Conservation (phyloP, 2,113 vertebrate species). For the Heterotilapia buettikoferi region DNA sequence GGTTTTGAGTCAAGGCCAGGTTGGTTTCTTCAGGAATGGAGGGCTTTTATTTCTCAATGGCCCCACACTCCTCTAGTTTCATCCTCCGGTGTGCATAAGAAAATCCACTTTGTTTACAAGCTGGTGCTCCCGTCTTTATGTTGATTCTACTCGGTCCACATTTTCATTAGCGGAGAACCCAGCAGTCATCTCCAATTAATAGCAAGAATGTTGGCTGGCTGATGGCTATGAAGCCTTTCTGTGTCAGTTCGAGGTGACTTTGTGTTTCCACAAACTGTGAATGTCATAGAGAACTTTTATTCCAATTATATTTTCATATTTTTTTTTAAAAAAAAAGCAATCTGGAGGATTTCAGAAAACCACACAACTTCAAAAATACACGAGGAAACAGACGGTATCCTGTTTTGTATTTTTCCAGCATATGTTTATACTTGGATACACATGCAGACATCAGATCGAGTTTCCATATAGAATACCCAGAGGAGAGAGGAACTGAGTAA, state of each 20-base stretch:
- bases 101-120: conserved; percentile 53
- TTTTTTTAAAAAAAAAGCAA: background rate
- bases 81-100: conserved; percentile 31
- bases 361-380: conserved; percentile 3
- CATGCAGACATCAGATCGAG: conserved; percentile 24
- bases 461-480: conserved; percentile 25
- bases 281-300: background rate
- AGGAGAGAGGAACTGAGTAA: conserved; percentile 12
- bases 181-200: conserved; percentile 24
- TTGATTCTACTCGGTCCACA: conserved; percentile 20
- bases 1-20: conserved; percentile 71
- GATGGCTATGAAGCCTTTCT: conserved; percentile 32
- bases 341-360: background rate
- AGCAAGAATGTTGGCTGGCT: conserved; percentile 4
- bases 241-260: background rate
- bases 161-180: conserved; percentile 29
- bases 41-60: conserved; percentile 67
- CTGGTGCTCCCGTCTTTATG: conserved; percentile 39
- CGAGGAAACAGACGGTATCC: background rate
- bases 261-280: background rate
- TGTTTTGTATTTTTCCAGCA: conserved; percentile 17
- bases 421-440: conserved; percentile 28
- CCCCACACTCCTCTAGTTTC: conserved; percentile 61
- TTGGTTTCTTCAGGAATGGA: conserved; percentile 69
- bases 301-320: background rate